phyloP scores from a whole-genome alignment of 2,888 invertebrate species.

The Neoscelio sp. region DNA sequence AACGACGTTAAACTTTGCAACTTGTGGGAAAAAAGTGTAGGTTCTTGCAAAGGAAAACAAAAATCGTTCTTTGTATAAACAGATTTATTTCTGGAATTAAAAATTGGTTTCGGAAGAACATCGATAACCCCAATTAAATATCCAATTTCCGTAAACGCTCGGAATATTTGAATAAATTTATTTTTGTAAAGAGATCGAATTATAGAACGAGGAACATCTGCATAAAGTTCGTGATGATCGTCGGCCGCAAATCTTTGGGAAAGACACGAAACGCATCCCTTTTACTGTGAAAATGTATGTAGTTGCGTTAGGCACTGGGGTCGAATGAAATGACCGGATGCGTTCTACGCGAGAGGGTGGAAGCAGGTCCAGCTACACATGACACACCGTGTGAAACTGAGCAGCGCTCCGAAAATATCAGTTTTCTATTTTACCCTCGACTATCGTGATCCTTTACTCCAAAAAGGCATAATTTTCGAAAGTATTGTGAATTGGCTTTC shows the following conservation, averaged over 20 bases:
- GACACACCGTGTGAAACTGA: constrained; percentile 78
- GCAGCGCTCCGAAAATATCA: constrained; percentile 62
- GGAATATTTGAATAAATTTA: constrained; percentile 57
- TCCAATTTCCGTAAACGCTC: constrained; percentile 18
- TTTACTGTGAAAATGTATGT: constrained; percentile 73
- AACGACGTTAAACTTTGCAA: too few relatives aligned
- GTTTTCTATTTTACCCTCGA: constrained; percentile 36
- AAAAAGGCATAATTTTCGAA: constrained; percentile 29
- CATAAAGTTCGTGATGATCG: constrained; percentile 24
- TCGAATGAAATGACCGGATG: constrained; percentile 75
- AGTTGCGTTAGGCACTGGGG: constrained; percentile 72
- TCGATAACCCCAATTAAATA: background rate
- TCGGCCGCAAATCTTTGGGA: constrained; percentile 50
- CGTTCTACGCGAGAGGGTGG: constrained; percentile 71
- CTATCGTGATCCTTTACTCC: constrained; percentile 31
- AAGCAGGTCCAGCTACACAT: constrained; percentile 77
- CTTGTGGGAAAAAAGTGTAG: constrained; percentile 12
- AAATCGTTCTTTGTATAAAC: constrained; percentile 13
- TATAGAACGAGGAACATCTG: constrained; percentile 52
- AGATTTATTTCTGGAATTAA: constrained; percentile 26
- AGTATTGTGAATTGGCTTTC: background rate
- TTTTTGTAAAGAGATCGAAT: constrained; percentile 40
- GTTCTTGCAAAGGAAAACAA: background rate
- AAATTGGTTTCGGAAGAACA: constrained; percentile 3
- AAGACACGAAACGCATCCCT: constrained; percentile 71